Base-by-base conservation (phyloP, 2,113 vertebrate genomes). In the Choloepus hoffmanni region DNA sequence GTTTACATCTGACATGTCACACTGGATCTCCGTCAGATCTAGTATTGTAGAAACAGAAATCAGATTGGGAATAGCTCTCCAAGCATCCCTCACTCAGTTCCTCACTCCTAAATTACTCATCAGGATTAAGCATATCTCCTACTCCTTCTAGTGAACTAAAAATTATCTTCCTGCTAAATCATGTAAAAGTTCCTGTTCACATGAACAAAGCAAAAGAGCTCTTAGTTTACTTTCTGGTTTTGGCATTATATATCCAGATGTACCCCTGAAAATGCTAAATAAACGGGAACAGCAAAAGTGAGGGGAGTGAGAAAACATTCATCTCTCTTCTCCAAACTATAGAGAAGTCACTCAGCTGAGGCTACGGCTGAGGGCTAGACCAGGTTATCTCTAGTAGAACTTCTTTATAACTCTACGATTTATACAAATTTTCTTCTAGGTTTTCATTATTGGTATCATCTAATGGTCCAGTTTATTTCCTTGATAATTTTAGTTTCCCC, bases 1-100 rank as follows among this genome's bases (percentile, higher is more conserved):
- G 94, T 98, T 99, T 95, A 99, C 98, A 0, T 99, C 99, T 0
- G 99, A 98, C 96, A 99, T 98, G 2, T 99, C 98, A 3, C 99
- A 99, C 98, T 99, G 99, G 96, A 99, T 99, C 98, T 99, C 99
- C 0, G 99, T 99, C 98, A 99, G 98, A 97, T 99, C 99, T 99
- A 98, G 55, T 6, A 18, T 89, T 85, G 92, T 8, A 97, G 85
- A 92, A 93, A 94, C 50, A 96, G 72, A 94, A 95, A 84, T 97
- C 48, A 97, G 93, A 81, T 58, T 53, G 82, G 85, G 55, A 87
- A 73, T 65, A 76, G 60, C 10, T 86, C 91, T 89, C 45, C 6
- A 0, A 93, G 62, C 84, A 77, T 84, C 30, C 43, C 30, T 43
- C 30, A 33, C 24, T 28, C 92, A 24, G 58, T 23, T 89, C 90